phyloP scores from a whole-genome alignment of 1,140 invertebrate genomes.

The Zeugodacus cucurbitae region DNA sequence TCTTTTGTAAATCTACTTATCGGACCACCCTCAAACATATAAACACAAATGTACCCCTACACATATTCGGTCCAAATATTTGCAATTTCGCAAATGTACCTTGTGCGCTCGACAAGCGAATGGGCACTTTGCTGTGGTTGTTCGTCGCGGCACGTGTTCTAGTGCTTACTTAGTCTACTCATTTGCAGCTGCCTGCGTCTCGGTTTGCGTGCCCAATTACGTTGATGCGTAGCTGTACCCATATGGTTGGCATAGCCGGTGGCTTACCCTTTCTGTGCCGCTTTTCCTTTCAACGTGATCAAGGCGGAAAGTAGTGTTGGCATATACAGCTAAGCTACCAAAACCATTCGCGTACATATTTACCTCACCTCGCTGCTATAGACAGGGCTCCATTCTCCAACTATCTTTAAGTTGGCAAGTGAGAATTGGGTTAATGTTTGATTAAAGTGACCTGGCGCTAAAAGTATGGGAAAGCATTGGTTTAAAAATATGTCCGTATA shows the following conservation, averaged over 20 bases:
- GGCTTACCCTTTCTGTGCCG: background rate
- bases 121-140: background rate
- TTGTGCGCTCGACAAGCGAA: background rate
- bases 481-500: no score
- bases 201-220: background rate
- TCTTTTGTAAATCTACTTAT: no score
- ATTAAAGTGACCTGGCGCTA: no score
- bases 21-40: background rate
- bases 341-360: no score
- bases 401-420: no score
- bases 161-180: background rate
- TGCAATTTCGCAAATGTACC: background rate
- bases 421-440: no score
- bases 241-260: background rate
- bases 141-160: background rate
- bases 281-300: background rate
- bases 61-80: background rate
- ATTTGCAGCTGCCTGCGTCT: background rate
- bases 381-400: no score
- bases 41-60: background rate
- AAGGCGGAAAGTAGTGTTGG: no score
- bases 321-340: no score
- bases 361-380: no score
- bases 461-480: no score
- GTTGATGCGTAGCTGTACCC: background rate